phyloP scores from a whole-genome alignment of 2,113 vertebrate species.

The Alectura lathami region DNA sequence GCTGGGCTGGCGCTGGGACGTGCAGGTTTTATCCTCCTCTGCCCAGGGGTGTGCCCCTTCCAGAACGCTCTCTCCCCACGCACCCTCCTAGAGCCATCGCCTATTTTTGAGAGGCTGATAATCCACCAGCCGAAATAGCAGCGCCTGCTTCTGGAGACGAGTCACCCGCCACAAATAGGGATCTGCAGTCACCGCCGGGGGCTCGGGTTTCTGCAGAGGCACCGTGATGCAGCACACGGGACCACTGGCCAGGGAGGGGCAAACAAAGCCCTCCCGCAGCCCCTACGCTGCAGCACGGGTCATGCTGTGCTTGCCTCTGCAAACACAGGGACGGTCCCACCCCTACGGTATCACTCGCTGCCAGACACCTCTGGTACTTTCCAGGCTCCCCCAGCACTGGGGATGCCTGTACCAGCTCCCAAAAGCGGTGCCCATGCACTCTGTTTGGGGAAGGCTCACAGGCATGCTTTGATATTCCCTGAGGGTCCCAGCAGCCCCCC shows the following conservation, averaged over 20 bases:
- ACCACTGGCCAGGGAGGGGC: fast-evolving
- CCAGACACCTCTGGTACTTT: neutral
- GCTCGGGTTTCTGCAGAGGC: constrained; percentile 62
- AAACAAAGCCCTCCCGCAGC: neutral
- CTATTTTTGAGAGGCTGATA: constrained; percentile 68
- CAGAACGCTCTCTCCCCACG: constrained; percentile 52
- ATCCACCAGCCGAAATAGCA: constrained; percentile 50
- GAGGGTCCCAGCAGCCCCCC: neutral
- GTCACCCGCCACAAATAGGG: constrained; percentile 56
- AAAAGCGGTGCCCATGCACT: fast-evolving
- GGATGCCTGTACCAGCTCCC: fast-evolving
- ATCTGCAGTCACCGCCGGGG: neutral
- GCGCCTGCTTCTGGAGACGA: constrained; percentile 15
- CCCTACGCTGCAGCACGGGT: fast-evolving
- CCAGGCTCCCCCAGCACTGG: fast-evolving
- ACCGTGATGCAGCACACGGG: neutral
- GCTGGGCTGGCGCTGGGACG: neutral
- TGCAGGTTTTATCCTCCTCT: constrained; percentile 32
- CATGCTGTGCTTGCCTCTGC: fast-evolving
- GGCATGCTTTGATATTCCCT: neutral
- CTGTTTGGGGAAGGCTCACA: neutral
- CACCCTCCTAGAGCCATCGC: constrained; percentile 24
- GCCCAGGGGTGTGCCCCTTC: constrained; percentile 46
- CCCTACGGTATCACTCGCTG: neutral
- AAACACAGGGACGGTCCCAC: neutral